Evolutionary conservation across 1,140 invertebrate species (phyloP), one percentile per base, ranked within the genome.

Genomic region (Calliphora vicina): DNA sequence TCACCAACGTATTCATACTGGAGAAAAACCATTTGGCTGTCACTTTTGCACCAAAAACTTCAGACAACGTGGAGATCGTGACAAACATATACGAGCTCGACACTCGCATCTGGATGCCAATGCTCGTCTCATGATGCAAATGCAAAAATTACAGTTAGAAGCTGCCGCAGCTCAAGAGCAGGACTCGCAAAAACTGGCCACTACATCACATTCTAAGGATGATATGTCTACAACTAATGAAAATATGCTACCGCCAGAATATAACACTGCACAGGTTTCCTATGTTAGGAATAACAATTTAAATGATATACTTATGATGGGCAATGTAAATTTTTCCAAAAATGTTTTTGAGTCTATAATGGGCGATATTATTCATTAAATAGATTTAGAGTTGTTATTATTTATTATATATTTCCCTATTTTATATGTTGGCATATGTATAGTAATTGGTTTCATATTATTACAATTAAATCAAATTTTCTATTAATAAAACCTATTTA

Each of bases 1-100:
- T 82, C 93, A 94, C 85, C 93, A 93, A 84, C 91, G 94, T 45
- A 94, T 94, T 57, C 94, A 95, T 86, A 95, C 94, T 0, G 94
- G 94, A 25, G 94, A 95, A 85, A 92, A 94, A 57, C 95, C 94
- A 2, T 95, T 93, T 86, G 92, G 92, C 57, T 95, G 94, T 87
- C 91, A 92, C 1, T 92, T 93, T 35, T 95, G 95, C 87, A 93
- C 93, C 5, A 93, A 94, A 86, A 93, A 93, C 76, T 93, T 94
- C 83, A 87, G 93, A 3, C 93, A 94, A 85, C 93, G 93, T 17
- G 93, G 93, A 1, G 45, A 93, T 85, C 90, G 93, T 81, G 92
- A 93, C 82, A 93, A 93, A 84, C 93, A 94, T 86, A 91, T 92
- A 15, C 87, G 92, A 17, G 93, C 93, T 0, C 92, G 93, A 42